A percentile compares a stretch with the other conserved stretches of the same genome.
Conservation (phyloP, 2,113 vertebrate species). For the Tragelaphus imberbis region DNA sequence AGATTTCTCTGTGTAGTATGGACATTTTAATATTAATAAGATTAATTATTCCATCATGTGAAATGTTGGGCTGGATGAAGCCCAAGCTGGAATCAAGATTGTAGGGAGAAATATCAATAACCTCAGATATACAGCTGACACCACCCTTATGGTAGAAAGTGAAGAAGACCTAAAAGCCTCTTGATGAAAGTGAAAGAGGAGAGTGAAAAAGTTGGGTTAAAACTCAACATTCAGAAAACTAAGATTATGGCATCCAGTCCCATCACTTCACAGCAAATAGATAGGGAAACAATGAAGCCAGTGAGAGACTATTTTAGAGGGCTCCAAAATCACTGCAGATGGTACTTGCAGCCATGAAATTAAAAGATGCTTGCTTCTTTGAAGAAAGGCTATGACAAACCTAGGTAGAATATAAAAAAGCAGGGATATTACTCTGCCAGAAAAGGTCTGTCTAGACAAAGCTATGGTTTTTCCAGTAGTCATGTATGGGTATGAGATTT, state of each 20-base stretch:
- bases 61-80: background rate
- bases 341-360: background rate
- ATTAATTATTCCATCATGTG: background rate
- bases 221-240: background rate
- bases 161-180: background rate
- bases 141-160: background rate
- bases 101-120: background rate
- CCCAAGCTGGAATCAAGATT: background rate
- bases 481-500: background rate
- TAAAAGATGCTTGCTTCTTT: background rate
- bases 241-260: background rate
- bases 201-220: background rate
- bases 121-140: background rate
- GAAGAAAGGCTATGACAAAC: background rate
- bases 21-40: background rate
- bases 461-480: background rate
- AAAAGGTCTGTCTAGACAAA: background rate
- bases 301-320: background rate
- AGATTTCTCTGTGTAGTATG: background rate
- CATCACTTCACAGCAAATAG: background rate
- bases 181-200: background rate
- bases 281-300: background rate
- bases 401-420: background rate
- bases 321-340: background rate
- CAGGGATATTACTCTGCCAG: background rate